Evolutionary conservation across 2,113 vertebrate genomes (phyloP).

Genomic region (Lepidiolamprologus cunningtoni): DNA sequence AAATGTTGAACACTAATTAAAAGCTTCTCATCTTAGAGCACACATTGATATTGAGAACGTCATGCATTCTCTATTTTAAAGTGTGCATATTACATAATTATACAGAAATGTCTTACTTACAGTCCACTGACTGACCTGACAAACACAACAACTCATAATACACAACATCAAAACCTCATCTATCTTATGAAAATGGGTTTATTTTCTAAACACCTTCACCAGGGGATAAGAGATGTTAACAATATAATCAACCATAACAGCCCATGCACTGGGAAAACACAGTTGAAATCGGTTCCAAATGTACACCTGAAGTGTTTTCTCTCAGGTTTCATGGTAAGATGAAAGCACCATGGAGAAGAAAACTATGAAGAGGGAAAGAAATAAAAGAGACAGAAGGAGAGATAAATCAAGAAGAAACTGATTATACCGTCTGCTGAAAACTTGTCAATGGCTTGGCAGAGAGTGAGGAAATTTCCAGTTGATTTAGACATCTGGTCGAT

Average conservation of each 20-base stretch:
- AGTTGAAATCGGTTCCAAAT: not conserved
- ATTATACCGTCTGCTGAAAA: conserved; percentile 93
- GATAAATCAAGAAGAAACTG: not conserved
- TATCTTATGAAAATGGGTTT: not conserved
- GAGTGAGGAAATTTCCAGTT: conserved; percentile 95
- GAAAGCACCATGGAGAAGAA: not conserved
- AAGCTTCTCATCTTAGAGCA: not conserved
- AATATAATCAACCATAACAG: not conserved
- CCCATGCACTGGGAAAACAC: not conserved
- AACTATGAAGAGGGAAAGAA: not conserved
- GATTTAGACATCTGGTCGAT: conserved; percentile 94
- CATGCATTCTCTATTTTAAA: not conserved
- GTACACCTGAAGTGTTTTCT: not conserved
- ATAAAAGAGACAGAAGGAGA: not conserved
- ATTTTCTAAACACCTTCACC: not conserved
- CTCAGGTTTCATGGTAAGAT: not conserved
- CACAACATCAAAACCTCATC: not conserved
- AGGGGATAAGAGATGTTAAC: not conserved
- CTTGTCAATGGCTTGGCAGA: conserved; percentile 83
- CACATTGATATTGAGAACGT: not conserved
- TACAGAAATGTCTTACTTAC: not conserved
- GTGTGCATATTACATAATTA: not conserved
- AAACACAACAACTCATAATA: not conserved
- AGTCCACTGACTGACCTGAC: not conserved
- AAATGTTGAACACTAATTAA: not conserved